Evolutionary conservation across 2,113 vertebrate genomes (phyloP), one percentile per base, ranked within the genome.

Genomic region (Aix galericulata): DNA sequence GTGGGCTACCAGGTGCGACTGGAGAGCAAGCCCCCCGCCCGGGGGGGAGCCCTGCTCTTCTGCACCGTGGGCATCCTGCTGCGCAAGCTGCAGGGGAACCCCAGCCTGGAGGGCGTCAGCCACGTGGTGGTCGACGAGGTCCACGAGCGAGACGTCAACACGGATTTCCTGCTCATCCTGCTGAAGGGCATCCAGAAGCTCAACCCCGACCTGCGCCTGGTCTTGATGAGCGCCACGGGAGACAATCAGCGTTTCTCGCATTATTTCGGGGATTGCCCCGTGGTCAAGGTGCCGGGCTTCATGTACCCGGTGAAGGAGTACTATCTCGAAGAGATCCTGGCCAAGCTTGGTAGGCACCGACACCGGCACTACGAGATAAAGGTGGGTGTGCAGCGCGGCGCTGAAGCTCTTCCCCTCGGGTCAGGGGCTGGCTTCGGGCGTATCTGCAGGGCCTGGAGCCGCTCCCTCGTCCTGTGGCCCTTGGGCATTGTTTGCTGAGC

Each of bases 111-210:
- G 95, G 99, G 99, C 0, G 98, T 99, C 92, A 99, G 99, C 96
- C 99, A 99, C 3, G 98, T 99, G 17, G 96, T 99, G 8, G 99
- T 99, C 55, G 99, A 99, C 1, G 99, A 99, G 97, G 99, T 99
- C 48, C 99, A 99, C 2, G 99, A 99, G 97, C 96, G 99, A 13
- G 99, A 99, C 7, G 98, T 99, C 62, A 99, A 99, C 98, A 99
- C 99, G 0, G 99, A 99, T 97, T 98, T 99, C 97, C 98, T 99
- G 93, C 98, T 99, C 75, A 99, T 99, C 38, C 97, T 99, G 93
- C 98, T 99, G 96, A 98, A 98, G 46, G 97, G 97, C 40, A 96
- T 98, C 78, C 97, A 99, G 88, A 93, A 97, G 11, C 94, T 98
- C 27, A 99, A 99, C 95, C 98, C 98, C 0, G 87, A 98, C 84